Evolutionary conservation across 2,113 vertebrate genomes (phyloP), one percentile per base, ranked within the genome.

Genomic region (Strix uralensis): DNA sequence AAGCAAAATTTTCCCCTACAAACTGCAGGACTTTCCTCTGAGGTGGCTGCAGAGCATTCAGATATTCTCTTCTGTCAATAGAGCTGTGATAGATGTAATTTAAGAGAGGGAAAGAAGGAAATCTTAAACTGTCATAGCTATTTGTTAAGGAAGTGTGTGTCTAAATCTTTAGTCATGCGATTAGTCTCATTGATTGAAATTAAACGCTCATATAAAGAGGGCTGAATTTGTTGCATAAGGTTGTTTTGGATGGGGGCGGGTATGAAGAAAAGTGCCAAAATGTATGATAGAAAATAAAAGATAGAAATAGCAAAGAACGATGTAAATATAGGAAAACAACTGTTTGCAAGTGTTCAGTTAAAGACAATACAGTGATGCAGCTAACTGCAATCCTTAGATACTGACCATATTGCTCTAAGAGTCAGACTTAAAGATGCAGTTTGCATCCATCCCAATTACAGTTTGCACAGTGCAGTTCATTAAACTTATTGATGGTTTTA

Each of bases 401-500:
- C 3, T 5, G 3, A 66, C 5, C 9, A 29, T 71, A 58, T 19
- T n/a, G 15, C 82, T 88, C 74, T 47, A 46, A 34, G 5, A 66
- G n/a, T 26, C 9, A 34, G 38, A 61, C 22, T 91, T 65, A 40
- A 49, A 57, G 6, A 70, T 11, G 4, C 55, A 14, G 11, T 69
- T 82, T 83, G 11, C 12, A 55, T 92, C 58, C 63, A 87, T 66
- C 23, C 32, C n/a, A 52, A 36, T 49, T 86, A 52, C 30, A 91
- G 32, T 70, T 94, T 82, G 38, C 32, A 84, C 26, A 38, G 11
- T 67, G 59, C 23, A 13, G 27, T 63, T 92, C 42, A n/a, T 63
- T 70, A 69, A 92, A 94, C 6, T 57, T 79, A 54, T 74, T 82
- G 46, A 73, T 27, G 30, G 54, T 71, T 96, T 97, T 96, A 8